Evolutionary conservation across 2,888 invertebrate genomes (phyloP).

Genomic region (Tridacna crocea): DNA sequence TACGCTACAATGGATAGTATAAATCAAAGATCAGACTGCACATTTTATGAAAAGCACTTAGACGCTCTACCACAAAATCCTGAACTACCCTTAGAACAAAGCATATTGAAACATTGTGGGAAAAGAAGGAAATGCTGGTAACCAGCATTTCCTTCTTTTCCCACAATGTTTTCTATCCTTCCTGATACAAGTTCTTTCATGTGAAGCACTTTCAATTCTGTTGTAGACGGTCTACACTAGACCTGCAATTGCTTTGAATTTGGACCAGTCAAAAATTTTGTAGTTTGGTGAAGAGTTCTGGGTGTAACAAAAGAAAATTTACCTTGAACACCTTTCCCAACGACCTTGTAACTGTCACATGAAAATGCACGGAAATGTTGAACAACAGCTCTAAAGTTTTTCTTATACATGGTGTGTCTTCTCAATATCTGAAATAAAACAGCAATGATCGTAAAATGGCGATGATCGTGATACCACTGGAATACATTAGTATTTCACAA

Average conservation of each 20-base stretch:
- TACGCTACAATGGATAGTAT: no score
- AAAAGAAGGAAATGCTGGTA: not conserved
- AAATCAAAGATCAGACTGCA: no score
- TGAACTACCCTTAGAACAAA: not conserved
- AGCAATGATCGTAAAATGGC: not conserved
- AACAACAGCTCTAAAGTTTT: conserved; percentile 75
- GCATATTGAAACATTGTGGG: not conserved
- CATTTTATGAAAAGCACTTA: no score
- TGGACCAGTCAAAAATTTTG: not conserved
- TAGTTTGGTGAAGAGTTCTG: not conserved
- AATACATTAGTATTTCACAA: no score
- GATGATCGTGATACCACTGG: no score
- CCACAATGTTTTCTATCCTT: not conserved
- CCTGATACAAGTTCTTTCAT: not conserved
- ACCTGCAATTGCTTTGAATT: not conserved
- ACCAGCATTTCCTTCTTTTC: not conserved
- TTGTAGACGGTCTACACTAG: no score
- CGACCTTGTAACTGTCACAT: conserved; percentile 47
- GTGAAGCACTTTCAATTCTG: not conserved
- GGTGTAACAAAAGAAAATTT: no score
- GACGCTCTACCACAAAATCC: not conserved
- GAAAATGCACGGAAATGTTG: conserved; percentile 79
- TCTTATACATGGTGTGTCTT: conserved; percentile 70
- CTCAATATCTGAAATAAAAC: conserved; percentile 45
- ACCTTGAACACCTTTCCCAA: conserved; percentile 37